These are phyloP conservation scores for Apodemia mormo DNA, from an alignment of 2,888 invertebrate species.

Conservation along the genomic window DNA sequence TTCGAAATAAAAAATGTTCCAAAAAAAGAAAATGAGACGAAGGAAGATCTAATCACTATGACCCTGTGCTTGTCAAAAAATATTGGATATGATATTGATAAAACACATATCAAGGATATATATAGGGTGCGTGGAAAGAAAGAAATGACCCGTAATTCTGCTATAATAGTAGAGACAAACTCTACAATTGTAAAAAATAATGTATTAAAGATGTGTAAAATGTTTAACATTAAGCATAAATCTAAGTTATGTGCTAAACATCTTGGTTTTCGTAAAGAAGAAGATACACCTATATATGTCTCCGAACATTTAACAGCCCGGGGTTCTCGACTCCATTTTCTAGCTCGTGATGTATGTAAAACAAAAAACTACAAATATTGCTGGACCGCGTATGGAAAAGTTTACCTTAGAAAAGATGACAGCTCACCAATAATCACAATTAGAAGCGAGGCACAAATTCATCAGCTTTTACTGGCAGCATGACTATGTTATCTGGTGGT, in stretches of 20 bases:
- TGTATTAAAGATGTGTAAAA: conserved; percentile 29
- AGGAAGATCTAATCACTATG: conserved; percentile 26
- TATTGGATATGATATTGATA: conserved; percentile 8
- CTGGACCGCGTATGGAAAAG: conserved; percentile 30
- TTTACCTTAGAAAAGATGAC: neutral
- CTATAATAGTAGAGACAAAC: conserved; percentile 25
- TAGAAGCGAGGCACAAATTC: neutral
- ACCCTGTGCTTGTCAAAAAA: conserved; percentile 18
- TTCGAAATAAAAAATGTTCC: too few species aligned
- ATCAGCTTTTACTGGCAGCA: neutral
- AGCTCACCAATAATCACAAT: neutral
- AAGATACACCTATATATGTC: conserved; percentile 31
- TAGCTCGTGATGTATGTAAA: conserved; percentile 28
- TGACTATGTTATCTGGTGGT: neutral
- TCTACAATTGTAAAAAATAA: conserved; percentile 28
- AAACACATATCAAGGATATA: conserved; percentile 27
- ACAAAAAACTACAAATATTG: conserved; percentile 27
- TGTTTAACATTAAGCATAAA: conserved; percentile 32
- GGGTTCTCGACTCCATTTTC: conserved; percentile 29
- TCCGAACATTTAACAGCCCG: conserved; percentile 29
- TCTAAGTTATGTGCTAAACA: conserved; percentile 33
- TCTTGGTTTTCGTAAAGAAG: conserved; percentile 24
- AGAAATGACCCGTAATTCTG: conserved; percentile 16
- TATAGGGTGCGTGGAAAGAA: conserved; percentile 26
- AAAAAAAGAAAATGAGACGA: conserved; percentile 19